Conservation (phyloP, 1,140 invertebrate genomes). For the Meloidogyne floridensis region DNA sequence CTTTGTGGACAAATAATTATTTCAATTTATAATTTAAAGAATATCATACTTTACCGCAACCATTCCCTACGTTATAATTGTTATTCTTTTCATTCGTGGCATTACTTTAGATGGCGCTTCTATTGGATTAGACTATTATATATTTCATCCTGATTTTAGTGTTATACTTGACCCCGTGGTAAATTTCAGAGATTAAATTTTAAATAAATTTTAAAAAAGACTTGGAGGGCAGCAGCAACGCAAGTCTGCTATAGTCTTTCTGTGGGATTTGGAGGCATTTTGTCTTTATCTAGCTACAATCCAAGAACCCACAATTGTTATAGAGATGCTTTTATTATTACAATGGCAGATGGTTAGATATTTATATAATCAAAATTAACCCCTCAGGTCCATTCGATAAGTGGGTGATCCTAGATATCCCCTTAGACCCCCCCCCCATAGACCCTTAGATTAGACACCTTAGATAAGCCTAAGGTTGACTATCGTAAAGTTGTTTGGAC, state of each 20-base stretch:
- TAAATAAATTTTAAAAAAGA: constrained; percentile 32
- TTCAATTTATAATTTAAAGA: too few species aligned
- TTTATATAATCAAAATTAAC: too few species aligned
- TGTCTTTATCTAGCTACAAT: constrained; percentile 55
- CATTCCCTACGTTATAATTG: constrained; percentile 51
- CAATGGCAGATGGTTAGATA: constrained; percentile 34
- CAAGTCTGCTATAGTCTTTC: constrained; percentile 67
- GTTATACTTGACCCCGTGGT: constrained; percentile 27
- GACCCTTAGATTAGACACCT: too few species aligned
- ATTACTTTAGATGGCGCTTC: constrained; percentile 50
- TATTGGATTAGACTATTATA: constrained; percentile 47
- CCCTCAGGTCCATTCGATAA: too few species aligned
- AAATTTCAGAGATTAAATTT: not conserved
- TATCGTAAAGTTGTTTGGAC: too few species aligned
- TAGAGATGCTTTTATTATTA: constrained; percentile 45
- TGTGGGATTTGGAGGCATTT: constrained; percentile 64
- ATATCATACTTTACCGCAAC: constrained; percentile 45
- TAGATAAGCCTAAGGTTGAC: too few species aligned
- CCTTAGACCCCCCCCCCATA: too few species aligned
- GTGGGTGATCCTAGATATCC: too few species aligned
- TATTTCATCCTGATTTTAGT: constrained; percentile 50
- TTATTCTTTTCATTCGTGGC: constrained; percentile 47
- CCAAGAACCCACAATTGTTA: constrained; percentile 35
- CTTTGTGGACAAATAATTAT: too few species aligned
- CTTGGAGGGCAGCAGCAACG: constrained; percentile 66